These are phyloP conservation scores for Enteromius unitaeniatus DNA, from an alignment of 2,797 vertebrate species.

Conservation along the genomic window DNA sequence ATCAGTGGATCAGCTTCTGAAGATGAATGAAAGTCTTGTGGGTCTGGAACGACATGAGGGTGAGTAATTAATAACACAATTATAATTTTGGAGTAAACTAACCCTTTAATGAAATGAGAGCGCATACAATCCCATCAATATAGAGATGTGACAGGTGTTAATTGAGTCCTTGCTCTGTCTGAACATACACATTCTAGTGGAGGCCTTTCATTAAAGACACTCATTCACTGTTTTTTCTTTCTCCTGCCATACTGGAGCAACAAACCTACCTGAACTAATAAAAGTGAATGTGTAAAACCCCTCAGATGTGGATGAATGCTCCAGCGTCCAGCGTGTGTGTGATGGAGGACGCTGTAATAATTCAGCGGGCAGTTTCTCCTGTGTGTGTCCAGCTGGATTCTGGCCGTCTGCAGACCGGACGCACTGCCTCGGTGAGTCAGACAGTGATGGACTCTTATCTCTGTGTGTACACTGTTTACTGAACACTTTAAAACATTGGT, in stretches of 20 bases:
- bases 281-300: conserved; percentile 31
- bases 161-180: neutral
- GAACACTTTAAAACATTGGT: too few species aligned
- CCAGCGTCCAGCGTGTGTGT: conserved; percentile 70
- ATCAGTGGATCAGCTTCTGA: too few species aligned
- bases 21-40: too few species aligned
- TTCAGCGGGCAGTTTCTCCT: conserved; percentile 77
- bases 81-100: too few species aligned
- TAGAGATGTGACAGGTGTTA: too few species aligned
- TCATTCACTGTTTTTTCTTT: neutral
- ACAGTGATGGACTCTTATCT: neutral
- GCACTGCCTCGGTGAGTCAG: conserved; percentile 73
- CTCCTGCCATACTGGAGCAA: neutral
- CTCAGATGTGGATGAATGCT: conserved; percentile 80
- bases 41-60: too few species aligned
- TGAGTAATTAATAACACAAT: too few species aligned
- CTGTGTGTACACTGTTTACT: too few species aligned
- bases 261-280: neutral
- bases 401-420: conserved; percentile 71
- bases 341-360: conserved; percentile 77
- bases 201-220: neutral
- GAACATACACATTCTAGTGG: neutral
- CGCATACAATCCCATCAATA: too few species aligned
- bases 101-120: too few species aligned
- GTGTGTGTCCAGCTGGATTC: conserved; percentile 73